A percentile compares a stretch with the other conserved stretches of the same genome.
phyloP scores from a whole-genome alignment of 1,140 invertebrate species.

The Drosophila takahashii region DNA sequence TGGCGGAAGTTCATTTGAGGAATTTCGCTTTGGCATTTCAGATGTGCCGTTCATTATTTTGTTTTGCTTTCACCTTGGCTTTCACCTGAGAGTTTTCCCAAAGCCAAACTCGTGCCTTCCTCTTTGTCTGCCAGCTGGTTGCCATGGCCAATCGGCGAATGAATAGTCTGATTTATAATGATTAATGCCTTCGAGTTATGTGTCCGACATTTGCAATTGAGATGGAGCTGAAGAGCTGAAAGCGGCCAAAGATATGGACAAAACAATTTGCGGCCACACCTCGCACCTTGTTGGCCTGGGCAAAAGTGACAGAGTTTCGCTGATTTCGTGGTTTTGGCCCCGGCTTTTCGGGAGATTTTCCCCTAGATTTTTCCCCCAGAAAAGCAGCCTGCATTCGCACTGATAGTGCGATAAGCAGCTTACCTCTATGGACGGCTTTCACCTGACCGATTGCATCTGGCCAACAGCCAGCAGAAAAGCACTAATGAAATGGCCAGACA shows the following conservation, averaged over 20 bases:
- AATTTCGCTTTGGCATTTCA: constrained; percentile 70
- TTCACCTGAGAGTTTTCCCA: constrained; percentile 21
- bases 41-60: constrained; percentile 58
- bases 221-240: constrained; percentile 4
- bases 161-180: constrained; percentile 79
- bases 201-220: constrained; percentile 58
- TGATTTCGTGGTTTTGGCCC: constrained; percentile 25
- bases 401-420: constrained; percentile 55
- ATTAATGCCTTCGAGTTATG: constrained; percentile 73
- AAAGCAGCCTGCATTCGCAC: constrained; percentile 33
- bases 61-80: constrained; percentile 41
- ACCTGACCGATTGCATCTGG: constrained; percentile 43
- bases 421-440: constrained; percentile 30
- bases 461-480: background rate
- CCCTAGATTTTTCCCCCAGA: background rate
- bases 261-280: constrained; percentile 23
- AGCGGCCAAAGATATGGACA: background rate
- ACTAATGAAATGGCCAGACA: constrained; percentile 46
- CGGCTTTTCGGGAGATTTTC: background rate
- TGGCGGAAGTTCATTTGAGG: constrained; percentile 68
- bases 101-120: background rate
- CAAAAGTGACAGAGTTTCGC: constrained; percentile 13
- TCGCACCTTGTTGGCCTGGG: background rate
- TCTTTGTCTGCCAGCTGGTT: constrained; percentile 28
- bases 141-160: constrained; percentile 64